Conservation (phyloP, 2,797 vertebrate species). For the Ctenosaura bakeri region DNA sequence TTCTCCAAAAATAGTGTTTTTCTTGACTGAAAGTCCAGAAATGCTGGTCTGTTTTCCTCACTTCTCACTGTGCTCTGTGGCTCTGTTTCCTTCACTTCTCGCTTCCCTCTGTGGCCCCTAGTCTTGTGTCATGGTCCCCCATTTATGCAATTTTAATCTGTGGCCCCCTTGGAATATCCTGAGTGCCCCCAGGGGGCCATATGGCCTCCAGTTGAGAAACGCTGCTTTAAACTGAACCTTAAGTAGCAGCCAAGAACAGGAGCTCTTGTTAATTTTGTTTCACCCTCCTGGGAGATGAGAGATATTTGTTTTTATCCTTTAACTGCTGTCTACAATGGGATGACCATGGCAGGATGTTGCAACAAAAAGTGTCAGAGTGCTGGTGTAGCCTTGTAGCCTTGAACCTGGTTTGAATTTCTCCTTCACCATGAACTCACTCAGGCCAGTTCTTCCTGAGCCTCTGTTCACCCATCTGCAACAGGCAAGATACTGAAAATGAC, state of each 20-base stretch:
- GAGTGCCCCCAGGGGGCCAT: too few relatives aligned
- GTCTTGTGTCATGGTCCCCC: too few relatives aligned
- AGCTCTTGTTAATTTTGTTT: not conserved
- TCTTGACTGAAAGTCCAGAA: too few relatives aligned
- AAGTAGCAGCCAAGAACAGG: not conserved
- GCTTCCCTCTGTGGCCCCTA: too few relatives aligned
- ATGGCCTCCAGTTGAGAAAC: not conserved
- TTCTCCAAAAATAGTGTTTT: too few relatives aligned
- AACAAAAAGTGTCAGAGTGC: not conserved
- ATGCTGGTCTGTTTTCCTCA: too few relatives aligned
- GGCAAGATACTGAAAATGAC: not conserved
- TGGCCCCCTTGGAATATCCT: too few relatives aligned
- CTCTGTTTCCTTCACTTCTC: too few relatives aligned
- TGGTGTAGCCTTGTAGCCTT: not conserved
- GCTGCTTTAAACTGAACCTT: too few relatives aligned
- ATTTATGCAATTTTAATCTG: not conserved
- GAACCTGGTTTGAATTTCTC: not conserved
- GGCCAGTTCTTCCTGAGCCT: not conserved
- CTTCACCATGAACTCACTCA: not conserved
- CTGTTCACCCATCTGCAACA: not conserved
- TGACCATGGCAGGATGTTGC: not conserved
- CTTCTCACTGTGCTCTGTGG: too few relatives aligned
- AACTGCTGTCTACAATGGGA: not conserved
- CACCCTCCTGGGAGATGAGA: not conserved
- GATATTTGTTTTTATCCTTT: not conserved